Conservation (phyloP, 2,797 vertebrate species). For the Sardinella longiceps region DNA sequence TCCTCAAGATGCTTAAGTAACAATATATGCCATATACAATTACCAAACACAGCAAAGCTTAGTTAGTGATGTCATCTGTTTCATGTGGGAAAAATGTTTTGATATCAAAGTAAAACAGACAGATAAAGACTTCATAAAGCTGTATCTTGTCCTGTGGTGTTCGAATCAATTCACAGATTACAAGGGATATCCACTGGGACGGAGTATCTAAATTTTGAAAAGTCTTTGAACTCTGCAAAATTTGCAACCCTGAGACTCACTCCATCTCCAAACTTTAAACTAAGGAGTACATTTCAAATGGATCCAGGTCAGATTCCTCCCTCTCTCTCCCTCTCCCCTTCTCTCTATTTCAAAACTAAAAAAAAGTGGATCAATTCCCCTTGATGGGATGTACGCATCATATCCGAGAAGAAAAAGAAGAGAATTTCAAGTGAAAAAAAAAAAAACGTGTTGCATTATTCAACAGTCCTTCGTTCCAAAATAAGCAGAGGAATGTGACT, state of each 20-base stretch:
- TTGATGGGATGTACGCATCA: background rate
- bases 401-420: background rate
- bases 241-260: background rate
- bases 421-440: background rate
- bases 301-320: background rate
- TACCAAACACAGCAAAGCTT: background rate
- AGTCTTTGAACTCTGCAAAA: background rate
- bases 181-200: background rate
- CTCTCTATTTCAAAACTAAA: background rate
- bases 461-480: constrained; percentile 5
- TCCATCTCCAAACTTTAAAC: background rate
- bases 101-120: background rate
- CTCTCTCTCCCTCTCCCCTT: background rate
- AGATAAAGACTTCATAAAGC: background rate
- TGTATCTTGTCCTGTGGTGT: background rate
- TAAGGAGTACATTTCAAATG: background rate
- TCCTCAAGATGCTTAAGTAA: background rate
- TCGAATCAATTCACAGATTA: background rate
- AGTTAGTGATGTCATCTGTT: background rate
- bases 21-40: background rate
- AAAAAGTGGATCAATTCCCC: constrained; percentile 21
- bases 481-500: background rate
- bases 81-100: background rate
- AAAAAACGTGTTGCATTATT: background rate
- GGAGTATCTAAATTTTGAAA: background rate